Base-by-base conservation (phyloP, 2,797 vertebrate genomes). In the Nannoperca obscura region DNA sequence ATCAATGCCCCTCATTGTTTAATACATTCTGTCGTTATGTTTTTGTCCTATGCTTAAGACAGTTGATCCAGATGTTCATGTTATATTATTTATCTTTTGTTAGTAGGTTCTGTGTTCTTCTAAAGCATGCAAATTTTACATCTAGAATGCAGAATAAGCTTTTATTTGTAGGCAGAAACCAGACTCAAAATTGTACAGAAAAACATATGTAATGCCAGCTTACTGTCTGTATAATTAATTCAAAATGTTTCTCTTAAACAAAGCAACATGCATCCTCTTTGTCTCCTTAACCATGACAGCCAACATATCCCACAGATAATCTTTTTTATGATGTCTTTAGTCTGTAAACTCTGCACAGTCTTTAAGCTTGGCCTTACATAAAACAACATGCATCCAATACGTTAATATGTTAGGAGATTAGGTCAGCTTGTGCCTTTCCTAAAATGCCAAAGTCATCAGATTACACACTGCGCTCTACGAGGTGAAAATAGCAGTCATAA, bases 401-500 rank as follows among this genome's bases (percentile, higher is more conserved):
- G 24, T 27, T 27, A 27, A 27, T 27, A 78, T 85, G 76, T 89
- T 67, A 73, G 57, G 87, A 86, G 90, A 92, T 91, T 88, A 85
- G 90, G 89, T 94, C 90, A 91, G 74, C 76, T 69, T 71, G 67
- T 76, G 82, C 62, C 74, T 86, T 86, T 92, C 83, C 86, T 89
- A 91, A 92, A 94, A 89, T 91, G 91, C 88, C 89, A 89, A 84
- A 90, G 91, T 94, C 92, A 94, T 94, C 92, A 92, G 92, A 95
- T 95, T 95, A 95, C 95, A 95, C 82, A 86, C 78, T 90, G 87
- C 38, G 77, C 80, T 83, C 85, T 86, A 89, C 52, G 77, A 95
- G 94, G 93, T 94, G 90, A 91, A 93, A 95, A 95, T 94, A 95
- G 94, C 91, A 91, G 92, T 93, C 90, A 89, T 95, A 94, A 95